A percentile compares a stretch with the other conserved stretches of the same genome.
These are phyloP conservation scores for Scatophagus argus DNA, from an alignment of 2,113 vertebrate species.

Conservation along the genomic window DNA sequence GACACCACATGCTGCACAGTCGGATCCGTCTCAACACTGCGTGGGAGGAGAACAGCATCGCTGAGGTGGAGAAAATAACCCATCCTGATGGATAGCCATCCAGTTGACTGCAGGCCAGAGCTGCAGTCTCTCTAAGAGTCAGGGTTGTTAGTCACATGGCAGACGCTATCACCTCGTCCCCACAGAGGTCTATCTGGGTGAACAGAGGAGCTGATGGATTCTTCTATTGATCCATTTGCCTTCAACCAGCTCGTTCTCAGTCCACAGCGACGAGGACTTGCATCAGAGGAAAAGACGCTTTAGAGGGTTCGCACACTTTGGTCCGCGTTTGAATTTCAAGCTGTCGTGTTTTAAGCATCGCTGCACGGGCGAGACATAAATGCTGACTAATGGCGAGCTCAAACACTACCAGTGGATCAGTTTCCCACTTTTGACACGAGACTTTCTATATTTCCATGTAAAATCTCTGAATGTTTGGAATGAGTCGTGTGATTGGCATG, in stretches of 20 bases:
- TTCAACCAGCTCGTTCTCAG: conserved; percentile 26
- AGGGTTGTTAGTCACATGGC: conserved; percentile 42
- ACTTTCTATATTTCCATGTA: not conserved
- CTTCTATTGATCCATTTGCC: conserved; percentile 44
- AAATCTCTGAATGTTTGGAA: conserved; percentile 20
- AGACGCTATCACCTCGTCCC: conserved; percentile 45
- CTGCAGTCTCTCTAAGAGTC: conserved; percentile 20
- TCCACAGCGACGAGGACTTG: not conserved
- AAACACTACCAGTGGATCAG: not conserved
- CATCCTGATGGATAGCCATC: conserved; percentile 41
- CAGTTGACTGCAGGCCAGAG: conserved; percentile 47
- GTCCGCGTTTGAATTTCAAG: conserved; percentile 2
- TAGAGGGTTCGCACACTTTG: not conserved
- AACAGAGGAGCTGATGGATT: conserved; percentile 11
- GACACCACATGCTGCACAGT: not conserved
- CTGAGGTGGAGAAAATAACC: conserved; percentile 44
- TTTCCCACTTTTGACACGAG: not conserved
- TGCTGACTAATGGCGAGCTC: not conserved
- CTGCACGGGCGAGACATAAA: not conserved
- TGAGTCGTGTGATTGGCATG: not conserved
- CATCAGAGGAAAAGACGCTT: conserved; percentile 4
- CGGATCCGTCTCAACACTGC: conserved; percentile 8
- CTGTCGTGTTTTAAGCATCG: not conserved
- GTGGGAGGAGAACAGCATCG: conserved; percentile 27
- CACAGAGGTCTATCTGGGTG: not conserved